Conservation (phyloP, 2,888 invertebrate species). For the Calameuta idolon region DNA sequence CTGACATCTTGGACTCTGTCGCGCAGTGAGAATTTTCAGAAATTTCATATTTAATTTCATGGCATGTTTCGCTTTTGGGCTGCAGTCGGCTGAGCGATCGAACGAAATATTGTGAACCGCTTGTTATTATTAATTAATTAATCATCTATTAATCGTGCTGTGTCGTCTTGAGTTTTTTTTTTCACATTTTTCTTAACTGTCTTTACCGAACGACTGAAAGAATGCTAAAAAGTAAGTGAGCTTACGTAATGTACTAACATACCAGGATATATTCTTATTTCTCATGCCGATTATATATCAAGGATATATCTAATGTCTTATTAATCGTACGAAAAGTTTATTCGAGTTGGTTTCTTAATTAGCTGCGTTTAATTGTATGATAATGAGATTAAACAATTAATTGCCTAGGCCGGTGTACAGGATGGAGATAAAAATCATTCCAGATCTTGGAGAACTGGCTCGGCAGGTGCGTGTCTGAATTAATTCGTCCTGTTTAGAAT, state of each 20-base stretch:
- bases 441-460: conserved; percentile 15
- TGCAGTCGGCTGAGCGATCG: conserved; percentile 29
- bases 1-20: not conserved
- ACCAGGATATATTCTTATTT: conserved; percentile 5
- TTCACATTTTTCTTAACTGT: conserved; percentile 18
- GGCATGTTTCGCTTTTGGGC: conserved; percentile 53
- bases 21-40: not conserved
- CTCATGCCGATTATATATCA: not conserved
- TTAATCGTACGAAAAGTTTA: not conserved
- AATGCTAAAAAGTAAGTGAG: conserved; percentile 40
- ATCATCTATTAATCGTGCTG: not conserved
- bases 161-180: conserved; percentile 7
- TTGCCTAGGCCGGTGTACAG: conserved; percentile 25
- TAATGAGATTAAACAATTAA: conserved; percentile 15
- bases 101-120: conserved; percentile 1
- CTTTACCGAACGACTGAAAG: conserved; percentile 32
- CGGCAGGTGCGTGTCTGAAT: conserved; percentile 19
- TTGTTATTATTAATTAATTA: not conserved
- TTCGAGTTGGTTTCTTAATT: not conserved
- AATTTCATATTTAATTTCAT: conserved; percentile 32
- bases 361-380: not conserved
- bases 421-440: conserved; percentile 19
- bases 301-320: not conserved
- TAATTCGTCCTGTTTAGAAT: not conserved
- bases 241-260: conserved; percentile 38